Conservation (phyloP, 2,113 vertebrate species). For the Bos javanicus region DNA sequence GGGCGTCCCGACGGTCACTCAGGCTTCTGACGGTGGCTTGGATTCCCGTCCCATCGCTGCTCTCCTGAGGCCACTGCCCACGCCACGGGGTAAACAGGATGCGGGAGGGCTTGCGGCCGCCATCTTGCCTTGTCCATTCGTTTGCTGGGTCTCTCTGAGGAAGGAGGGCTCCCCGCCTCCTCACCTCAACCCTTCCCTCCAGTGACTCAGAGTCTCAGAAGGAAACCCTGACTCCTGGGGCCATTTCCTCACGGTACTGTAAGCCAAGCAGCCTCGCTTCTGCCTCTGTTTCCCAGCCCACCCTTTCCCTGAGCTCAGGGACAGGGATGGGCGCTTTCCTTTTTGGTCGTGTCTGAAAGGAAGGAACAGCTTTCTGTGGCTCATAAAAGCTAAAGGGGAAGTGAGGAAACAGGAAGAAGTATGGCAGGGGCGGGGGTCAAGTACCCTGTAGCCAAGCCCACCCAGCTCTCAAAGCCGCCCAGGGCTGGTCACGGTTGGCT, state of each 20-base stretch:
- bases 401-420: conserved; percentile 56
- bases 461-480: conserved; percentile 25
- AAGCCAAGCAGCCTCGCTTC: conserved; percentile 54
- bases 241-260: conserved; percentile 71
- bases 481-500: conserved; percentile 11
- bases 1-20: background rate
- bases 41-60: background rate
- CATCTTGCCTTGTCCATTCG: conserved; percentile 47
- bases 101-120: background rate
- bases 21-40: background rate
- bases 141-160: conserved; percentile 39
- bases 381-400: conserved; percentile 58
- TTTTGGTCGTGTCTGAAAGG: conserved; percentile 45
- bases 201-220: conserved; percentile 68
- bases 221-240: conserved; percentile 63
- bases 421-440: background rate
- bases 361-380: conserved; percentile 59
- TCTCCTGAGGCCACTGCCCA: background rate
- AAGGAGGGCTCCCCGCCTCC: conserved; percentile 19
- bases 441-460: conserved; percentile 35
- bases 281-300: conserved; percentile 66
- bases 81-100: background rate
- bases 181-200: conserved; percentile 19
- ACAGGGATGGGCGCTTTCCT: conserved; percentile 60
- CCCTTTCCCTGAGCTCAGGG: conserved; percentile 31